Percentiles rank a stretch among this genome's conserved stretches.
Evolutionary conservation across 64 coral and sea anemone species (phyloP).

Genomic region (Trachythela sp.): DNA sequence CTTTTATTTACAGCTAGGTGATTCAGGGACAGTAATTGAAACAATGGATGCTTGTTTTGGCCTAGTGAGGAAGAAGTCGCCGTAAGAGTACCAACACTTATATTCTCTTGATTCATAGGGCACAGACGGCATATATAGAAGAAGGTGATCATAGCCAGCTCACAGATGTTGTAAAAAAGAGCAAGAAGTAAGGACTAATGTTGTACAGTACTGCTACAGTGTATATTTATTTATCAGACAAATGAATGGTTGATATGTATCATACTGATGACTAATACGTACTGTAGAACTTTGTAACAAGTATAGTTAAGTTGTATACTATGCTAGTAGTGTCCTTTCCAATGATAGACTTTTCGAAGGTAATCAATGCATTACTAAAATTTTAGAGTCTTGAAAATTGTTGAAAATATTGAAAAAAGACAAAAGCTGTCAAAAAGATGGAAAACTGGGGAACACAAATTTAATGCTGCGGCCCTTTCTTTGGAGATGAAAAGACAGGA

Average conservation of each 20-base stretch:
- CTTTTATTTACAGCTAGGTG: not conserved
- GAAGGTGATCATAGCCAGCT: not conserved
- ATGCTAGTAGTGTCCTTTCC: no score
- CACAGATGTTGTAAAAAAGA: not conserved
- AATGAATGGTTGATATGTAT: no score
- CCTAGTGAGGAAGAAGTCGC: not conserved
- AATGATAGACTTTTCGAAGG: no score
- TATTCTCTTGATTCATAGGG: not conserved
- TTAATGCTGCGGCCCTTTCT: not conserved
- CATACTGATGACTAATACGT: no score
- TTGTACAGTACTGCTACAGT: not conserved
- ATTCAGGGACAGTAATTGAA: not conserved
- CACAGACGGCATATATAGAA: not conserved
- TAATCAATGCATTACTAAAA: no score
- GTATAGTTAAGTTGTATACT: not conserved
- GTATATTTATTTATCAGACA: not conserved
- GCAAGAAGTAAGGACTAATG: not conserved
- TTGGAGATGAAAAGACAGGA: not conserved
- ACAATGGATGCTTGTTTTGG: slow-evolving; percentile 11
- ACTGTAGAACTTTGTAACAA: not conserved
- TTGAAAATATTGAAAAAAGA: not conserved
- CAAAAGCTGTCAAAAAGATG: slow-evolving; percentile 4
- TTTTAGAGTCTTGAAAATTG: not conserved
- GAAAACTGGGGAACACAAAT: not conserved
- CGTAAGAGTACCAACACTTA: not conserved